Evolutionary conservation across 2,888 invertebrate species (phyloP).

Genomic region (Eristalis arbustorum): DNA sequence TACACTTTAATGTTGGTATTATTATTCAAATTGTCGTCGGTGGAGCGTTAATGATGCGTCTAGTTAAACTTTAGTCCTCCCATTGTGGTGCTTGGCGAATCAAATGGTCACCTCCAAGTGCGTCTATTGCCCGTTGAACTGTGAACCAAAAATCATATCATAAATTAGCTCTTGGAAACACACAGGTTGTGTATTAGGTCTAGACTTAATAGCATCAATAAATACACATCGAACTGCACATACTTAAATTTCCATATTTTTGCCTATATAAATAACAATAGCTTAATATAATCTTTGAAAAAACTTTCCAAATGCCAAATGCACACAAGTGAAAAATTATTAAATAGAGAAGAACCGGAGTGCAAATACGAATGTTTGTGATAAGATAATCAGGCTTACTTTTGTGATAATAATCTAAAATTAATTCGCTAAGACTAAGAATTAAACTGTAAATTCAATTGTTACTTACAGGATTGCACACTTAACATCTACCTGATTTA

Average conservation of each 20-base stretch:
- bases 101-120: slow-evolving; percentile 47
- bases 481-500: not conserved
- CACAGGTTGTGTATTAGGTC: not conserved
- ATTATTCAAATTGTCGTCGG: not conserved
- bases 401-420: not conserved
- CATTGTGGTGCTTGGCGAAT: slow-evolving; percentile 22
- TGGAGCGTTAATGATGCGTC: not conserved
- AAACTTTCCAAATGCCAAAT: not conserved
- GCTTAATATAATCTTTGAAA: not conserved
- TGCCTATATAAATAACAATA: not conserved
- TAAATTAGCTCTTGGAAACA: not conserved
- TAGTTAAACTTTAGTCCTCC: not conserved
- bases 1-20: not conserved
- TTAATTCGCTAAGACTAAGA: not conserved
- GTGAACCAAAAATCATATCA: not conserved
- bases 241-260: not conserved
- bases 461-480: not conserved
- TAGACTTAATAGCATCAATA: not conserved
- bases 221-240: slow-evolving; percentile 20
- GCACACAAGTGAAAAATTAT: not conserved
- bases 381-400: not conserved
- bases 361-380: not conserved
- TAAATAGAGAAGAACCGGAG: not conserved
- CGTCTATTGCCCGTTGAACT: slow-evolving; percentile 43
- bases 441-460: not conserved